Evolutionary conservation across 1,140 invertebrate species (phyloP).

Genomic region (Brachionus sp.): DNA sequence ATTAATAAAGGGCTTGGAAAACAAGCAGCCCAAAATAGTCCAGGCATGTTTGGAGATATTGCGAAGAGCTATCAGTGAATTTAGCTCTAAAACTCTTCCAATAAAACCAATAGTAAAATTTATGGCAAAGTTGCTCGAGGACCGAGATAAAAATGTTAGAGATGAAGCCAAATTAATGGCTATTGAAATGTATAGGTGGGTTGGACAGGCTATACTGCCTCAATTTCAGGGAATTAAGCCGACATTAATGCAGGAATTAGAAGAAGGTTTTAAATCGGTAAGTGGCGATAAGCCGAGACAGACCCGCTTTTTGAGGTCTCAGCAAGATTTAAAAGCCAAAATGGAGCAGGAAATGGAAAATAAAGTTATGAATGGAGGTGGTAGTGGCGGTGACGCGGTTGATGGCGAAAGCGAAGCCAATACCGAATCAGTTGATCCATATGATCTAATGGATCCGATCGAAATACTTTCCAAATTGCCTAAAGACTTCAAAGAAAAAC

Average conservation of each 20-base stretch:
- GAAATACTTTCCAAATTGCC: conserved; percentile 86
- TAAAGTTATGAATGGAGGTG: conserved; percentile 62
- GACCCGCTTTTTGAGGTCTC: conserved; percentile 77
- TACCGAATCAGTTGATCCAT: conserved; percentile 16
- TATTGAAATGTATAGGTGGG: conserved; percentile 87
- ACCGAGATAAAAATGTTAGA: conserved; percentile 83
- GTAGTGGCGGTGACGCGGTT: conserved; percentile 50
- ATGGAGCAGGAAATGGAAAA: conserved; percentile 67
- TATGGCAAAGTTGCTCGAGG: conserved; percentile 75
- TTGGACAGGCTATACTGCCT: conserved; percentile 77
- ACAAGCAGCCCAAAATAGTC: conserved; percentile 93
- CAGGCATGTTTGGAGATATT: conserved; percentile 74
- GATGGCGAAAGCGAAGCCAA: conserved; percentile 47
- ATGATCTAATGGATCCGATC: conserved; percentile 79
- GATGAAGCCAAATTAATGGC: conserved; percentile 83
- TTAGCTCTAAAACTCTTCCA: conserved; percentile 83
- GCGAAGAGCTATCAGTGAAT: conserved; percentile 67
- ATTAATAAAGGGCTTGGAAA: conserved; percentile 79
- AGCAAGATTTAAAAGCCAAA: conserved; percentile 66
- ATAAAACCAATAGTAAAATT: conserved; percentile 85
- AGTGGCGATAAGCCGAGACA: conserved; percentile 69
- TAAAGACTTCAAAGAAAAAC: conserved; percentile 90
- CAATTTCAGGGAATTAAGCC: conserved; percentile 81
- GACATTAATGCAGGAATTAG: conserved; percentile 68
- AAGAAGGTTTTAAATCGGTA: conserved; percentile 78